Evolutionary conservation across 2,888 invertebrate genomes (phyloP), one percentile per base, ranked within the genome.

Genomic region (Mythimna ferrago): DNA sequence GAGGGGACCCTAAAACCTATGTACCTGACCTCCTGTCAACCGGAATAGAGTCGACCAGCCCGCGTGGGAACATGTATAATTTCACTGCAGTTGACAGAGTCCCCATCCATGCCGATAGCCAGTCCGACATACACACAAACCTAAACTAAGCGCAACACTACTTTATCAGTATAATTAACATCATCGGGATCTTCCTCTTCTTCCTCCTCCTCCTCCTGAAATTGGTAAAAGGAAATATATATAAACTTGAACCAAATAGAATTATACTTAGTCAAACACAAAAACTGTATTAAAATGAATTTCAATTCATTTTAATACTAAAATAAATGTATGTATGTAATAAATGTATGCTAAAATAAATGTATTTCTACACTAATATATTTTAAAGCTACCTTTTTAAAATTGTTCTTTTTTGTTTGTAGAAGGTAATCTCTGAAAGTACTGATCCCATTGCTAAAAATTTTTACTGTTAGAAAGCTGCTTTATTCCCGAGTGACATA

Each of bases 81-180:
- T 35, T 44, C 19, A 38, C 14, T 14, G 44, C 7, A 14, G n/a
- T 56, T 48, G 44, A 44, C 14, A 10, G 10, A 21, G 48, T 54
- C 66, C 35, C 56, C 19, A 1, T 66, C 62, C 70, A 71, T 73
- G 63, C 83, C 76, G 76, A 76, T 81, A 84, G 79, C 35, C 64
- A 19, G 62, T 16, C 35, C 53, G 38, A 60, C 61, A 72, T 51
- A 21, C 26, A 51, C 58, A 56, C 58, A 51, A 68, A 14, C 48
- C 82, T 91, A 92, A 65, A 89, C 90, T 73, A 92, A 64, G 66
- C 83, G 89, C 65, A 92, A 69, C 5, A 92, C 90, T 53, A 92
- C 86, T 71, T 90, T 90, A 1, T 91, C 87, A 32, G 86, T 86
- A 26, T 82, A 91, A n/a, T 64, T 80, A 4, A 84, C 81, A n/a